Evolutionary conservation across 2,888 invertebrate species (phyloP).

Genomic region (Cylloceria caligata): DNA sequence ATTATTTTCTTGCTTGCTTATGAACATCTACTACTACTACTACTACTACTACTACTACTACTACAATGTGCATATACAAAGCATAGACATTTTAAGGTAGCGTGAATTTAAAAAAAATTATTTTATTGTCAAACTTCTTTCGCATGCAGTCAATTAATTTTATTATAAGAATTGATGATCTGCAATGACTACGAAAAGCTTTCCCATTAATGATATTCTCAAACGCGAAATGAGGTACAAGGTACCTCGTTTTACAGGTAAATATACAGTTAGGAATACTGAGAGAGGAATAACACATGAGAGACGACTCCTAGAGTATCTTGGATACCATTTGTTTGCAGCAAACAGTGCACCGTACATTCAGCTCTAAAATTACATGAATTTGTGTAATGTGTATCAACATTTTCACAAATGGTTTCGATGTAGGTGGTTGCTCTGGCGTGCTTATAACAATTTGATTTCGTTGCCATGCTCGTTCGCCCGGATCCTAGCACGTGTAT

Average conservation of each 20-base stretch:
- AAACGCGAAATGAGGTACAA: not conserved
- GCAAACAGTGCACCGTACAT: constrained; percentile 6
- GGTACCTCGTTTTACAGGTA: not conserved
- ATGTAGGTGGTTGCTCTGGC: not conserved
- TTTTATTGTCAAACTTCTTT: too few relatives aligned
- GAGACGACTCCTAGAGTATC: not conserved
- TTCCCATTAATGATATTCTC: not conserved
- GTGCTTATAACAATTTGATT: constrained; percentile 51
- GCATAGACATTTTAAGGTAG: too few relatives aligned
- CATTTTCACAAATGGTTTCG: not conserved
- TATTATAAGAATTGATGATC: too few relatives aligned
- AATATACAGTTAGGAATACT: not conserved
- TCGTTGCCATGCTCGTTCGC: constrained; percentile 37
- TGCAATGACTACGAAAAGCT: not conserved
- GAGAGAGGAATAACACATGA: constrained; percentile 9
- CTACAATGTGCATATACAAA: too few relatives aligned
- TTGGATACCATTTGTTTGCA: not conserved
- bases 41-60: too few relatives aligned
- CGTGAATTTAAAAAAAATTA: too few relatives aligned
- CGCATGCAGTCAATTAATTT: too few relatives aligned
- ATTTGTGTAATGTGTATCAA: not conserved
- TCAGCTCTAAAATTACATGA: not conserved
- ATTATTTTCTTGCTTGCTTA: too few relatives aligned
- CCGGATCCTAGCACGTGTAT: too few relatives aligned
- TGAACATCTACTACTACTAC: too few relatives aligned